Base-by-base conservation (phyloP, 2,797 vertebrate species). In the Pangasius sanitwongsei region DNA sequence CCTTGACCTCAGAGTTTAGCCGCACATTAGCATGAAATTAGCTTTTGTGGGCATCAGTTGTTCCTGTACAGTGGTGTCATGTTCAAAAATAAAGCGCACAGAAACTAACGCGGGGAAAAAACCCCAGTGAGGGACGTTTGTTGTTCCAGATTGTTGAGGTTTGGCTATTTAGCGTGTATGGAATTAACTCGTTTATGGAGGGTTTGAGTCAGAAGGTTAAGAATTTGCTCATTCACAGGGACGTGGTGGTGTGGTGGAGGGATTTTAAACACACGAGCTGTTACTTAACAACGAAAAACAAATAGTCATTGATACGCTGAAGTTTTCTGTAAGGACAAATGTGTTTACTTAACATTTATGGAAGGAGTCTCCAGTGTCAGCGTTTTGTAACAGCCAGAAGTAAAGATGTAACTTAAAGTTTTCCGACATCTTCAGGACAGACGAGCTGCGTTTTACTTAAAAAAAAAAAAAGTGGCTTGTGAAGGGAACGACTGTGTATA, bases 11-110 rank as follows among this genome's bases (percentile, higher is more conserved):
- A 23, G 48, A 37, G 28, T 55, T 63, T 37, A 61, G 50, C 25
- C 34, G 12, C 18, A 63, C 53, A 86, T 80, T 67, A 65, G 89
- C 78, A 86, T 69, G 74, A 86, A 50, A 69, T 80, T 44, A 85
- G 72, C 72, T 85, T 85, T 69, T 88, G 80, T 78, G 83, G 87
- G 83, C 74, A 69, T 77, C 72, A 18, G 41, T 16, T 78, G 77
- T 50, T 70, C 83, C 53, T n/a, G 83, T 34, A 13, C 55, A 20
- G 7, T 34, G 77, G 78, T 59, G 31, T 81, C 53, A 37, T 81
- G 18, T 81, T 81, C 18, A 37, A 55, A 55, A 20, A 80, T 11
- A 80, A 55, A 55, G 50, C n/a, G 18, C 65, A 67, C 7, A 28
- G 28, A 16, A 87, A 70, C 41, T 77, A 75, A 65, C 11, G 5